phyloP scores from a whole-genome alignment of 37 sponge, comb jelly and placozoan genomes.

The Spongilla lacustris region DNA sequence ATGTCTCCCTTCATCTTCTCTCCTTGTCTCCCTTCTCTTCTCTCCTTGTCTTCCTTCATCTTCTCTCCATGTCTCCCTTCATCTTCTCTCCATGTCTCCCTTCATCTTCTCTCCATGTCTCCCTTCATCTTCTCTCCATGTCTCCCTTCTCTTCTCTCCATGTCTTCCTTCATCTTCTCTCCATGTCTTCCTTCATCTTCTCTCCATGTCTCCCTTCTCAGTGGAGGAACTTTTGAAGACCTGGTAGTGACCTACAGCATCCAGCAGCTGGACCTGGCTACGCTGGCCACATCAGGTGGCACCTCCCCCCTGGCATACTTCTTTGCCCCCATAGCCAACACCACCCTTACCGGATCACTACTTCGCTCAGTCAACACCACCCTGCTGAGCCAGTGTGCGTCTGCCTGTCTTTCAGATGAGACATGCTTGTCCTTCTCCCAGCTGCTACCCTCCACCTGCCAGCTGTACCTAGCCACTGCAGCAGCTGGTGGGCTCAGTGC shows the following conservation, averaged over 20 bases:
- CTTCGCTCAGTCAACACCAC: neutral
- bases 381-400: constrained; percentile 49
- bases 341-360: constrained; percentile 3
- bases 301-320: constrained; percentile 38
- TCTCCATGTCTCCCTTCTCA: neutral
- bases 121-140: no score
- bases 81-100: no score
- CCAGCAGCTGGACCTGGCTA: constrained; percentile 20
- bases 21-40: no score
- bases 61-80: no score
- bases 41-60: no score
- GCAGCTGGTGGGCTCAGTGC: neutral
- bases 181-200: no score
- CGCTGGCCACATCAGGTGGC: constrained; percentile 54
- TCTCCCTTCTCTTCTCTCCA: neutral
- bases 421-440: constrained; percentile 57
- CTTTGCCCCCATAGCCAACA: constrained; percentile 32
- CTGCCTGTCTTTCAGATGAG: constrained; percentile 40
- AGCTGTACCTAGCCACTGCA: constrained; percentile 34
- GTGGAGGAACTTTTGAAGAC: constrained; percentile 69
- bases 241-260: constrained; percentile 57
- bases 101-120: no score
- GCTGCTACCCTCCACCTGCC: constrained; percentile 14
- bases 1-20: no score
- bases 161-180: no score